Evolutionary conservation across 2,888 invertebrate species (phyloP), one percentile per base, ranked within the genome.

Genomic region (Synanthedon myopaeformis): DNA sequence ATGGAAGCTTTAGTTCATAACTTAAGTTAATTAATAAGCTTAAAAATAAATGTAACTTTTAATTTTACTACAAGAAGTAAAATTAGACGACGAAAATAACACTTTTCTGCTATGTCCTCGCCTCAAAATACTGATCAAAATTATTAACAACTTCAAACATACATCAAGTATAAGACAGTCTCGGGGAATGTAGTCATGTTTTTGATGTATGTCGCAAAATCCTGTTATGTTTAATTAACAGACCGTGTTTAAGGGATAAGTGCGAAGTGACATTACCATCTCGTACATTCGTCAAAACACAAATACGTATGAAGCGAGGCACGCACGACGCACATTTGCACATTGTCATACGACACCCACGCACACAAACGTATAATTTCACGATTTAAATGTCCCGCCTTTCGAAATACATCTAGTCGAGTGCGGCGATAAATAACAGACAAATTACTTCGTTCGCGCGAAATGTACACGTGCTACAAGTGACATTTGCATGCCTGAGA

Each of bases 271-370:
- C 45, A 45, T 45, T 45, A 13, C 45, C 45, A 45, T 45, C 23
- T 23, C n/a, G 13, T 45, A 13, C 45, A 45, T 14, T 45, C 45
- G 14, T 45, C 45, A 45, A 45, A 19, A 49, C 49, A 19, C 17
- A 23, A 13, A 49, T 13, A 45, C 45, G 52, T 50, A 53, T 51
- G 50, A 42, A 51, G 53, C 13, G 49, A 53, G 23, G 57, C 55
- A 54, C 53, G 55, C 53, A 53, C 49, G 51, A 19, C 51, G 68
- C 74, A 66, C 69, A 70, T 79, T 80, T 74, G 75, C 77, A 75
- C 79, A 79, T 81, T 82, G 82, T 83, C 81, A 79, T 78, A 80
- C 72, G 66, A 72, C 82, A 72, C 85, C 84, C 78, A 83, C 85
- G 72, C 72, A 59, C 61, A 59, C 58, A 61, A 65, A 64, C 63